Percentiles rank a stretch among this genome's conserved stretches.
phyloP scores from a whole-genome alignment of 2,113 vertebrate species.

The Misgurnus mizolepis region DNA sequence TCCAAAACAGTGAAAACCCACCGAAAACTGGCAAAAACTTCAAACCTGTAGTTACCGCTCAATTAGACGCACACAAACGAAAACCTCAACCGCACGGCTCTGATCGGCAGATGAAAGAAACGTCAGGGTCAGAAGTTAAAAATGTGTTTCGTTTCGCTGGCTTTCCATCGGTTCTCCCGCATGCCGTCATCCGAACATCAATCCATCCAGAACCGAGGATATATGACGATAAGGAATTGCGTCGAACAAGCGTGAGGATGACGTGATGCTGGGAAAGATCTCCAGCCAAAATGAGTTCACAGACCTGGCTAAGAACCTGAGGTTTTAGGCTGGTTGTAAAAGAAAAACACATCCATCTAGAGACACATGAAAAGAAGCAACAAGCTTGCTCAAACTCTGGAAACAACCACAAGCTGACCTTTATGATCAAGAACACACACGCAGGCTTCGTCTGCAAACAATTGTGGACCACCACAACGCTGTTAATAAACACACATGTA shows the following conservation, averaged over 20 bases:
- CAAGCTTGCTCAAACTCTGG: not conserved
- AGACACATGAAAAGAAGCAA: not conserved
- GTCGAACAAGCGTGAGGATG: conserved; percentile 5
- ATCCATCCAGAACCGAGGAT: conserved; percentile 19
- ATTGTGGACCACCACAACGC: conserved; percentile 21
- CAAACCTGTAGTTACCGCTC: conserved; percentile 36
- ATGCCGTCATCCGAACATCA: not conserved
- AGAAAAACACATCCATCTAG: not conserved
- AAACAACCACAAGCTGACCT: not conserved
- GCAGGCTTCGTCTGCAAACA: conserved; percentile 6
- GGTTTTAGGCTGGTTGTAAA: conserved; percentile 14
- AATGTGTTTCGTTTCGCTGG: conserved; percentile 19
- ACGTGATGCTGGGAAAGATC: conserved; percentile 36
- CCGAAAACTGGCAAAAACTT: conserved; percentile 43
- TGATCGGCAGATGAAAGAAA: conserved; percentile 28
- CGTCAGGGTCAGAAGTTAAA: conserved; percentile 21
- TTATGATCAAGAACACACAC: conserved; percentile 28
- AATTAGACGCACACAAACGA: conserved; percentile 2
- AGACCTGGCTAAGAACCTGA: not conserved
- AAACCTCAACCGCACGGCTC: not conserved
- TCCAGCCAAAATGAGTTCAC: conserved; percentile 13
- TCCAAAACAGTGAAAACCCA: conserved; percentile 5
- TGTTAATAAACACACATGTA: conserved; percentile 10
- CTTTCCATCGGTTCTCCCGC: not conserved
- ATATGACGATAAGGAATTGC: not conserved